Evolutionary conservation across 2,797 vertebrate species (phyloP), one percentile per base, ranked within the genome.

Genomic region (Eremophila alpestris): DNA sequence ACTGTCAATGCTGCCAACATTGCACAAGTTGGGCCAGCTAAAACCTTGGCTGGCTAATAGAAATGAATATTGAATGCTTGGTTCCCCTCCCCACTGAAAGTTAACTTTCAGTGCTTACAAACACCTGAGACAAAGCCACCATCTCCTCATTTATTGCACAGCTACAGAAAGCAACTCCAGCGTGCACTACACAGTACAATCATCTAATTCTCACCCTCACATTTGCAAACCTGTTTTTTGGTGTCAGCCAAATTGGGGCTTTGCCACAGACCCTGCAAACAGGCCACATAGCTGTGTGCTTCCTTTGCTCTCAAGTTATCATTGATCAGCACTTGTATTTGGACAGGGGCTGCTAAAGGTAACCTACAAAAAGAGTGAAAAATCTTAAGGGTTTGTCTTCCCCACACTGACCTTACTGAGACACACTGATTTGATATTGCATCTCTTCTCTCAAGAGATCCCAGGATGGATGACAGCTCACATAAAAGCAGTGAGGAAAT

Each of bases 251-350:
- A 46, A 45, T 1, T 3, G 10, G 5, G 13, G 21, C 49, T 56
- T 43, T 62, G 48, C 29, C 59, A 49, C 2, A 8, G 32, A 51
- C 70, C 18, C 48, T 55, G 30, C 68, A 67, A 51, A 26, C 14
- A 45, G 45, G 24, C 59, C 43, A 8, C 54, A 16, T 0, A 32
- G 64, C 60, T 32, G 2, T 0, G 3, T 0, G 16, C 16, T 10
- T 22, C 30, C 52, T 58, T 16, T 32, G 43, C 55, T 63, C 49
- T 29, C 24, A 41, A 34, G 27, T 38, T 34, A 49, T 7, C 7
- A 9, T 5, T 22, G 8, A 38, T 23, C 49, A 52, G 26, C 12
- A 21, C 7, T 7, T 24, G 5, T 10, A 18, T 26, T 54, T 55
- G 67, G 34, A 46, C 13, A 29, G 32, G 22, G 11, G 15, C 58